Evolutionary conservation across 1,140 invertebrate species (phyloP).

Genomic region (Aphidius ervi): DNA sequence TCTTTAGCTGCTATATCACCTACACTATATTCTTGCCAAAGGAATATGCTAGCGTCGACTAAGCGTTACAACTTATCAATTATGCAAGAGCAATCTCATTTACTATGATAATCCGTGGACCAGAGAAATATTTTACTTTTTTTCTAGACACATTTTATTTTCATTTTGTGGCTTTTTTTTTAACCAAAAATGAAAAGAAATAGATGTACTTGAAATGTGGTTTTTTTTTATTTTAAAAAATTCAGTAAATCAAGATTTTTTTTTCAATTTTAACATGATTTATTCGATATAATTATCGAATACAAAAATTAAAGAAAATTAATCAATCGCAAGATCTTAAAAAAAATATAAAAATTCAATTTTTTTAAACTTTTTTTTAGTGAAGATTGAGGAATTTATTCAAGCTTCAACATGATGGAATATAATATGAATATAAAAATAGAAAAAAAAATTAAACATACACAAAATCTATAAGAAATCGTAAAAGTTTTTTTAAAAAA

Average conservation of each 20-base stretch:
- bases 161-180: conserved; percentile 9
- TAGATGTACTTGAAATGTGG: conserved; percentile 3
- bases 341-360: no score
- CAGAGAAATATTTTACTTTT: conserved; percentile 44
- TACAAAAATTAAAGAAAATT: conserved; percentile 15
- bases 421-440: background rate
- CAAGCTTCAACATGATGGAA: no score
- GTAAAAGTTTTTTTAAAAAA: no score
- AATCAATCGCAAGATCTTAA: no score
- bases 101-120: conserved; percentile 41
- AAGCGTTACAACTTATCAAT: conserved; percentile 34
- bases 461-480: no score
- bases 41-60: conserved; percentile 1
- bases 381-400: no score
- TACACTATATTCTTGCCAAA: no score
- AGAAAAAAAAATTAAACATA: no score
- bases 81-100: conserved; percentile 46
- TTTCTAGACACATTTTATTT: conserved; percentile 10
- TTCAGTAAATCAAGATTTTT: conserved; percentile 17
- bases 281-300: conserved; percentile 33
- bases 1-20: no score
- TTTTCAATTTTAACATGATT: conserved; percentile 28
- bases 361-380: no score
- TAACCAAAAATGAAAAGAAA: background rate
- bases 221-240: conserved; percentile 20